Evolutionary conservation across 2,888 invertebrate species (phyloP), one percentile per base, ranked within the genome.

Genomic region (Eupithecia abbreviata): DNA sequence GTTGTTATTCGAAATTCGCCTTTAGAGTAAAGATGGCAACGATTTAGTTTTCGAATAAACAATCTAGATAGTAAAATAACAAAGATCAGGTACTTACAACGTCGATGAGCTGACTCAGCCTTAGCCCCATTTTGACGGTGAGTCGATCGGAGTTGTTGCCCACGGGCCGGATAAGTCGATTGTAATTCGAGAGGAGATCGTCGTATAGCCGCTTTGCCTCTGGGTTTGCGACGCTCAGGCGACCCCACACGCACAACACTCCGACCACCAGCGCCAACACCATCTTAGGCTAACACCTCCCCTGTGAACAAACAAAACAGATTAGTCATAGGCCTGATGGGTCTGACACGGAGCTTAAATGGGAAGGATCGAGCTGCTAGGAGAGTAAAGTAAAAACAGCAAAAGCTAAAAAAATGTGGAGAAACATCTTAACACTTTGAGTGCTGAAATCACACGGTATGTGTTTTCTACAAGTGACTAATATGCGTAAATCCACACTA

Each of bases 121-220:
- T 96, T 85, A 99, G 97, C 83, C 98, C 98, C 97, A 99, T 98
- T 96, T 98, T 98, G 93, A 99, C 98, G 88, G 98, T 98, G 91
- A 99, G 97, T 85, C 98, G 97, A 95, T 98, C 98, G 84, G 98
- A 98, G 95, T 98, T 98, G 95, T 98, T 98, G 88, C 98, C 98
- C 85, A 98, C 98, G 82, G 99, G 99, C 90, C 99, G 96, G 90
- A 98, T 98, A 91, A 99, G 97, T 88, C 98, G 97, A 95, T 99
- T 99, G 96, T 99, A 99, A 95, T 98, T 98, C 87, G 98, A 97
- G 88, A 99, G 96, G 85, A 99, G 96, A 94, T 99, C 98, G 96
- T 99, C 98, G 96, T 98, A 98, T 87, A 98, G 97, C 93, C 98
- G 97, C 95, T 98, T 98, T 88, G 98, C 98, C 92, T 98, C 98